Conservation (phyloP, 2,888 invertebrate genomes). For the Labia minor region DNA sequence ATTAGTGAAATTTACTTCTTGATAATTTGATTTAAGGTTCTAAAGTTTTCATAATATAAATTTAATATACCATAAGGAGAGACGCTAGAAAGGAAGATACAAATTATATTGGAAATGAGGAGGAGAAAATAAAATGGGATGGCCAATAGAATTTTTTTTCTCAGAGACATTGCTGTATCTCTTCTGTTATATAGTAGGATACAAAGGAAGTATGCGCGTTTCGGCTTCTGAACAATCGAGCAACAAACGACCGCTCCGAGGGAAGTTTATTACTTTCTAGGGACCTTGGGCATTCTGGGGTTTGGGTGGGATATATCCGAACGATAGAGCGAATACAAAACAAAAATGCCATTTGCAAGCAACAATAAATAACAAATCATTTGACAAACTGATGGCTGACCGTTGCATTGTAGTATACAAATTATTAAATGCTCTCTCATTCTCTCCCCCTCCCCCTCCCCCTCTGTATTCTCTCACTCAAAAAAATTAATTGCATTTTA, state of each 20-base stretch:
- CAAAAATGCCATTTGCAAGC: slow-evolving; percentile 13
- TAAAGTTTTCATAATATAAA: too few species aligned
- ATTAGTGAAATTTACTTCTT: too few species aligned
- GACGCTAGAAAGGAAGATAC: not conserved
- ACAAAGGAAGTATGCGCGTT: not conserved
- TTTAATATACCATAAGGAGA: too few species aligned
- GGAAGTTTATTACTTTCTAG: slow-evolving; percentile 9
- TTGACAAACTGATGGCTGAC: not conserved
- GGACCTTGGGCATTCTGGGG: not conserved
- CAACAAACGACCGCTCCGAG: not conserved
- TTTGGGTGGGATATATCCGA: not conserved
- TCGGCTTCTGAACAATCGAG: slow-evolving; percentile 8
- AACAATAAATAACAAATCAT: not conserved
- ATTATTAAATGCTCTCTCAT: slow-evolving; percentile 4
- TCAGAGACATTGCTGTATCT: not conserved
- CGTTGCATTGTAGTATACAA: not conserved
- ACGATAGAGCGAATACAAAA: not conserved
- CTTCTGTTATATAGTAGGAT: not conserved
- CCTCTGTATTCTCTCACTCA: not conserved
- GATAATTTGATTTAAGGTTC: too few species aligned
- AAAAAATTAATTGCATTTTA: slow-evolving; percentile 13
- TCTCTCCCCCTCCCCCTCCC: not conserved
- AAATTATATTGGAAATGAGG: not conserved
- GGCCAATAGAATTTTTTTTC: not conserved
- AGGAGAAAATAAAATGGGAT: not conserved